Percentiles rank a stretch among this genome's conserved stretches.
These are phyloP conservation scores for Eupithecia pulchellata DNA, from an alignment of 2,888 invertebrate species.

Conservation along the genomic window DNA sequence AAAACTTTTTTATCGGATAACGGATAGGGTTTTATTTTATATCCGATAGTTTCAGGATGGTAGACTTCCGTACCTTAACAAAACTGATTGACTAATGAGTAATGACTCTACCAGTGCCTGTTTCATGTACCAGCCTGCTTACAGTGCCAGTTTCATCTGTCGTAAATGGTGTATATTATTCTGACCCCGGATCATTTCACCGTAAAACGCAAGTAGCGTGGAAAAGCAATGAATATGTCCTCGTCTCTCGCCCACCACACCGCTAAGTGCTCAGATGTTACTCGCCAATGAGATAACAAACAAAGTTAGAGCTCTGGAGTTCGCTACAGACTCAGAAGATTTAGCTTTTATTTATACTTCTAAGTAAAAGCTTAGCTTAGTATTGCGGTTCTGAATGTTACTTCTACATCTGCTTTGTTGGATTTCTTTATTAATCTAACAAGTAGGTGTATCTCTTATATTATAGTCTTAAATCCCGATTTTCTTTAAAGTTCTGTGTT, in stretches of 20 bases:
- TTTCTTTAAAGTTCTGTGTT: too few species aligned
- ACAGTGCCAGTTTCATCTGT: constrained; percentile 11
- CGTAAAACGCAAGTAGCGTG: constrained; percentile 37
- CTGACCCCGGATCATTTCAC: constrained; percentile 42
- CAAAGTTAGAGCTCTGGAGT: constrained; percentile 23
- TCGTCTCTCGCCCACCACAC: constrained; percentile 23
- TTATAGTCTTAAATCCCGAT: neutral
- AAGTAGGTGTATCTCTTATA: neutral
- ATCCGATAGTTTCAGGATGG: neutral
- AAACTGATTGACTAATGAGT: neutral
- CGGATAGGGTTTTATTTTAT: neutral
- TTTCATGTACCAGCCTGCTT: neutral
- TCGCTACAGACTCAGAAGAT: constrained; percentile 15
- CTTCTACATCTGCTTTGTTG: neutral
- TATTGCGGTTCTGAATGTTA: neutral
- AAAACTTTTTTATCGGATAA: too few species aligned
- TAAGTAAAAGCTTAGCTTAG: neutral
- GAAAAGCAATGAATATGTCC: constrained; percentile 31
- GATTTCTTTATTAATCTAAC: neutral
- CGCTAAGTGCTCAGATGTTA: constrained; percentile 33
- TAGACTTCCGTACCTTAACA: neutral
- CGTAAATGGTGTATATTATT: constrained; percentile 45
- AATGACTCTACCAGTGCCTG: neutral
- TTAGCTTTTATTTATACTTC: constrained; percentile 12
- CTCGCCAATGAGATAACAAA: constrained; percentile 38